Conservation (phyloP, 2,888 invertebrate species). For the Thera obeliscata region DNA sequence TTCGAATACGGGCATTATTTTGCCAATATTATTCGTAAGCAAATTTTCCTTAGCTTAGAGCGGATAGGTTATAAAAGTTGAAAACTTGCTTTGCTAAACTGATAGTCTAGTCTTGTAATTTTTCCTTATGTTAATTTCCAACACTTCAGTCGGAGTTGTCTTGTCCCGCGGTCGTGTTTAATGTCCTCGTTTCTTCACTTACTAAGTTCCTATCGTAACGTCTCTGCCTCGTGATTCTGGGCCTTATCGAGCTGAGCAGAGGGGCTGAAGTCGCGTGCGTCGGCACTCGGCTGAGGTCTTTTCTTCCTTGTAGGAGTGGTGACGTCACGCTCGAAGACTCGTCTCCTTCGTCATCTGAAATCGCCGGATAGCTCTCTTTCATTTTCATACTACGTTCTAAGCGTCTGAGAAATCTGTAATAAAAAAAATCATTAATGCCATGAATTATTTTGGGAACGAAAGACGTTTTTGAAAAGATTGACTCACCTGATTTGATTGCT, state of each 20-base stretch:
- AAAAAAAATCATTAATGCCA: conserved; percentile 26
- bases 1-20: conserved; percentile 29
- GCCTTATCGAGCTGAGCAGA: conserved; percentile 74
- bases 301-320: conserved; percentile 81
- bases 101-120: conserved; percentile 4
- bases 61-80: conserved; percentile 18
- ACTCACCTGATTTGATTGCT: conserved; percentile 90
- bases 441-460: not conserved
- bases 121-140: not conserved
- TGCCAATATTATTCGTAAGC: conserved; percentile 15
- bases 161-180: conserved; percentile 70
- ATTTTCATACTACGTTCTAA: conserved; percentile 89
- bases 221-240: conserved; percentile 77
- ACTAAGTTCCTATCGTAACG: conserved; percentile 75
- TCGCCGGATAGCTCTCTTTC: conserved; percentile 85
- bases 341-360: conserved; percentile 85
- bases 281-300: conserved; percentile 65
- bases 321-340: conserved; percentile 87
- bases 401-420: conserved; percentile 87
- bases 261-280: conserved; percentile 77
- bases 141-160: conserved; percentile 75
- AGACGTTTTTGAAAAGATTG: not conserved
- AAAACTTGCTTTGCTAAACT: conserved; percentile 6
- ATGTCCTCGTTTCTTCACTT: conserved; percentile 75
- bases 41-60: conserved; percentile 5